Evolutionary conservation across 2,888 invertebrate species (phyloP).

Genomic region (Nephrocerus scutellatus): DNA sequence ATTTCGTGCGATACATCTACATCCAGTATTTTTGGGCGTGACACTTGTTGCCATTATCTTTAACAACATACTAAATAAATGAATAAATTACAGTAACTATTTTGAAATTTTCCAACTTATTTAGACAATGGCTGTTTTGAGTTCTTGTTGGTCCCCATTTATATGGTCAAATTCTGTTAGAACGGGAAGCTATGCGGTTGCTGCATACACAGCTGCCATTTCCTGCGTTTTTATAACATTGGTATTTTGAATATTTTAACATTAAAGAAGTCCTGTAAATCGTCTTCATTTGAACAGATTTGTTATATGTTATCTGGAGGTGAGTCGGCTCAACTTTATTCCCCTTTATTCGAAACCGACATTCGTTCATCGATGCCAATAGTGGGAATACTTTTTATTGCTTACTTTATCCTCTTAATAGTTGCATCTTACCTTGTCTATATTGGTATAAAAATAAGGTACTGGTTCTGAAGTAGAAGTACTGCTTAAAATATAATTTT

Average conservation of each 20-base stretch:
- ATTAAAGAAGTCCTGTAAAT: background rate
- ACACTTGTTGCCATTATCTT: too few relatives aligned
- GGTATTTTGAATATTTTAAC: too few relatives aligned
- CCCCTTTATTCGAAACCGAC: constrained; percentile 83
- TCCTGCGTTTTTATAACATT: constrained; percentile 67
- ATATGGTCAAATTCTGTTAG: constrained; percentile 76
- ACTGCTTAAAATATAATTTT: constrained; percentile 48
- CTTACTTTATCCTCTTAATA: constrained; percentile 45
- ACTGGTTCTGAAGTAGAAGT: constrained; percentile 13
- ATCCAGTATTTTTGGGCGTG: too few relatives aligned
- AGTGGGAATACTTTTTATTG: constrained; percentile 52
- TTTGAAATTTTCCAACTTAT: too few relatives aligned
- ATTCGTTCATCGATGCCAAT: constrained; percentile 63
- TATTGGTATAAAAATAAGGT: constrained; percentile 43
- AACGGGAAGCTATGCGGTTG: constrained; percentile 70
- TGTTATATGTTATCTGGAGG: constrained; percentile 77
- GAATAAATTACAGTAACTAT: too few relatives aligned
- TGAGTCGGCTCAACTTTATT: constrained; percentile 81
- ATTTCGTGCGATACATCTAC: too few relatives aligned
- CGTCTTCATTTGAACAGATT: constrained; percentile 43
- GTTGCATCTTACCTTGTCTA: constrained; percentile 51
- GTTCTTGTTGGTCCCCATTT: constrained; percentile 82
- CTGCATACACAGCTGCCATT: constrained; percentile 69
- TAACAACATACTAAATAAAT: too few relatives aligned
- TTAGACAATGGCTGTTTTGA: constrained; percentile 65